Conservation (phyloP, 35 echinoderm and acorn worm species). For the Ophiothrix spiculata region DNA sequence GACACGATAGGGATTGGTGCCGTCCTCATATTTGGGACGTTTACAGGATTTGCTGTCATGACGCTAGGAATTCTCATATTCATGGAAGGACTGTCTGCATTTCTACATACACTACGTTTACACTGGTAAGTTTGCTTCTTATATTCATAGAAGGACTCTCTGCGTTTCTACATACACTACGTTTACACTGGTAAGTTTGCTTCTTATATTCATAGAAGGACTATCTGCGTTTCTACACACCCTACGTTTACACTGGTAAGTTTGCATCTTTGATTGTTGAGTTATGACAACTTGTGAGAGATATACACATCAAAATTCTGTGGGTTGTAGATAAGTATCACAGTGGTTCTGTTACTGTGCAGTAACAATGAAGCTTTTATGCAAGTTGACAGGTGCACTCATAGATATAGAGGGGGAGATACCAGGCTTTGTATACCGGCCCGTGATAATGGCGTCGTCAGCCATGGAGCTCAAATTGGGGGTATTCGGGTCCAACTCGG, state of each 20-base stretch:
- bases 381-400: too few relatives aligned
- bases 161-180: slow-evolving; percentile 81
- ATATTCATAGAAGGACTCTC: slow-evolving; percentile 84
- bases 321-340: not conserved
- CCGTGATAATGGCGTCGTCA: too few relatives aligned
- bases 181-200: slow-evolving; percentile 90
- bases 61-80: slow-evolving; percentile 73
- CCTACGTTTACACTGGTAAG: slow-evolving; percentile 88
- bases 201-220: slow-evolving; percentile 80
- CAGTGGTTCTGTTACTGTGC: not conserved
- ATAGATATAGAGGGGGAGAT: too few relatives aligned
- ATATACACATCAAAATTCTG: not conserved
- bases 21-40: slow-evolving; percentile 35
- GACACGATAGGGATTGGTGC: slow-evolving; percentile 11
- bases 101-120: slow-evolving; percentile 79
- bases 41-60: slow-evolving; percentile 46
- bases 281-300: not conserved
- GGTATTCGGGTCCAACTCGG: too few relatives aligned
- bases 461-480: too few relatives aligned
- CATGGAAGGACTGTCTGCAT: slow-evolving; percentile 88
- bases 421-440: too few relatives aligned
- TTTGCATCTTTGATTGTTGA: too few relatives aligned
- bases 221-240: slow-evolving; percentile 87
- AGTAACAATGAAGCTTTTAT: too few relatives aligned
- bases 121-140: slow-evolving; percentile 91